These are phyloP conservation scores for Rapana venosa DNA, from an alignment of 2,888 invertebrate species.

Conservation along the genomic window DNA sequence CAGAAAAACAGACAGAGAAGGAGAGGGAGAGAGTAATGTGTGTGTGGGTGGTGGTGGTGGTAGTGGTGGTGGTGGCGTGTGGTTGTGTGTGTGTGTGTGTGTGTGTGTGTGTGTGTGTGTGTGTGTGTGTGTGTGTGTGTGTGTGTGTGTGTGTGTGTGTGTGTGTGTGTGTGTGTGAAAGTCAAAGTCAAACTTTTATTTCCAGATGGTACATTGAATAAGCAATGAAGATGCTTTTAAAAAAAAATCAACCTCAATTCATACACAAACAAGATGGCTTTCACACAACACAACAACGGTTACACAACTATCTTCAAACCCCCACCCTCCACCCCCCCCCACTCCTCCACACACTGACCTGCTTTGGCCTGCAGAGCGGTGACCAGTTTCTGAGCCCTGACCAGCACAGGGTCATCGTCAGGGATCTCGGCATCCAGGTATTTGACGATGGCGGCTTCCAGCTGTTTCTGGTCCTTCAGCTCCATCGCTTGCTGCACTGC, in stretches of 20 bases:
- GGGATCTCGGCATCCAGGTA: conserved; percentile 57
- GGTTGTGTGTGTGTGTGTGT: too few species aligned
- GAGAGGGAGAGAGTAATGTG: background rate
- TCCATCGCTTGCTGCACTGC: conserved; percentile 67
- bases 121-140: background rate
- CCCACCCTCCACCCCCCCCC: too few species aligned
- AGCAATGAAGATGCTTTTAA: too few species aligned
- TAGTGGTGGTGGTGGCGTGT: too few species aligned
- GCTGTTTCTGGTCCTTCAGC: conserved; percentile 63
- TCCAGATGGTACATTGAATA: too few species aligned
- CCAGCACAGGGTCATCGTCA: conserved; percentile 60
- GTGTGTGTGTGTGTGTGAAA: too few species aligned
- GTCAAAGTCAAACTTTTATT: too few species aligned
- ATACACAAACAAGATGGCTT: background rate
- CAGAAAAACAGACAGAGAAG: background rate
- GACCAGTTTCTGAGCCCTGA: conserved; percentile 62
- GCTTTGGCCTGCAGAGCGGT: conserved; percentile 63
- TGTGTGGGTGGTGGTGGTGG: too few species aligned
- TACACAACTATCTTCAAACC: background rate
- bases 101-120: background rate
- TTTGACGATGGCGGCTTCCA: conserved; percentile 62
- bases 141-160: background rate
- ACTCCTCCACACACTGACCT: conserved; percentile 59
- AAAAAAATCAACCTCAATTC: too few species aligned
- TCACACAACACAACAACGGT: background rate